Base-by-base conservation (phyloP, 2,797 vertebrate genomes). In the Macroramphosus scolopax region DNA sequence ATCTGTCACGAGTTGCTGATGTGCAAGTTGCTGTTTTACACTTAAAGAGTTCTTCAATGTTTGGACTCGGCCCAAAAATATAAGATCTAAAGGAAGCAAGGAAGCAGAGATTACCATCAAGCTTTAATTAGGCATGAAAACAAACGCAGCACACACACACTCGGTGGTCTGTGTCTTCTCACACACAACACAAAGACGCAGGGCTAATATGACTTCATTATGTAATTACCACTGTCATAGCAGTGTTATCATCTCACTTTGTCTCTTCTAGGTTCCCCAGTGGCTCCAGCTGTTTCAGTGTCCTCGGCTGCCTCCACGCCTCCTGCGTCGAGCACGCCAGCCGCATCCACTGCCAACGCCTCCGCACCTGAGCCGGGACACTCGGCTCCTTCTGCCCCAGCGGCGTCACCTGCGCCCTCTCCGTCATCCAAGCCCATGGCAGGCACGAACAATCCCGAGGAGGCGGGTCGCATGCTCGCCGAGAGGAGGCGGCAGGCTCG, bases 401-500 rank as follows among this genome's bases (percentile, higher is more conserved):
- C 41, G 1, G 41, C 73, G 0, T 60, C 85, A 1, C 79, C 87
- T 0, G 62, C 87, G 1, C 77, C 88, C 1, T 84, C 90, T 15
- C 87, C 92, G 0, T 81, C 89, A 4, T 57, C 87, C 81, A 94
- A 94, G 69, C 88, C 94, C 20, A 92, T 91, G 33, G 95, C 95
- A 0, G 95, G 96, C 72, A 97, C 96, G 57, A 96, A 93, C 0
- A 70, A 95, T 84, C 88, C 89, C 0, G 95, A 96, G 50, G 94
- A 97, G 77, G 95, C 95, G 0, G 92, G 87, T 2, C 91, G 95
- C 42, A 91, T 95, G 54, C 78, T 98, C 79, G 79, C 96, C 0
- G 95, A 96, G 85, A 96, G 91, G 52, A 90, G 96, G 7, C 85
- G 94, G 3, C 93, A 95, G 74, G 96, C 96, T 1, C 85, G 96